Percentiles rank a stretch among this genome's conserved stretches.
Conservation (phyloP, 1,140 invertebrate genomes). For the Subanguina moxae region DNA sequence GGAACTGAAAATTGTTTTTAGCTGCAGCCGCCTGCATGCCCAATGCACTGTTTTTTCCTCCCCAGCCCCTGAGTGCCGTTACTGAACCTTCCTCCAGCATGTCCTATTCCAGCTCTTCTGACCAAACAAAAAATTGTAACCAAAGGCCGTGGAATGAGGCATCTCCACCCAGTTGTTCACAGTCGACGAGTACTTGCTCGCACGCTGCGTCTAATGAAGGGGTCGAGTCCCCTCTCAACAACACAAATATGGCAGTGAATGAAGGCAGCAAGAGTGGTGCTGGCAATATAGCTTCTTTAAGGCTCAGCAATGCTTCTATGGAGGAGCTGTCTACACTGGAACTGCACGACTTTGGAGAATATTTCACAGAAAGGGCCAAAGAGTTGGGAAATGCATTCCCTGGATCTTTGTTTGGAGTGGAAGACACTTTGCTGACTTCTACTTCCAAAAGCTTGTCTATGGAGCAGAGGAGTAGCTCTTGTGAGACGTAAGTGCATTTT, state of each 20-base stretch:
- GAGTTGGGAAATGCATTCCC: constrained; percentile 9
- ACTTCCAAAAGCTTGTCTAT: too few relatives aligned
- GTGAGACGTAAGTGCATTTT: too few relatives aligned
- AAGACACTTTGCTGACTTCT: too few relatives aligned
- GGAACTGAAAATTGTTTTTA: too few relatives aligned
- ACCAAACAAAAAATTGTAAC: not conserved
- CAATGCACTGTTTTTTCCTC: too few relatives aligned
- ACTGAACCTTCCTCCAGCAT: too few relatives aligned
- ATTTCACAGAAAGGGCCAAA: not conserved
- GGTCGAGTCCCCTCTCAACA: not conserved
- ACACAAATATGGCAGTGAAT: not conserved
- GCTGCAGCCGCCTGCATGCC: too few relatives aligned
- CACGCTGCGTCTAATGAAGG: constrained; percentile 4
- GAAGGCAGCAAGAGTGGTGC: too few relatives aligned
- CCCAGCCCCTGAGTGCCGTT: too few relatives aligned
- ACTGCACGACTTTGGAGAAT: constrained; percentile 31
- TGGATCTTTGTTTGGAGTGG: not conserved
- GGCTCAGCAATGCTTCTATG: not conserved
- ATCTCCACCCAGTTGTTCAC: not conserved
- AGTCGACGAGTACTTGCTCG: not conserved
- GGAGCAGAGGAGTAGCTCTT: too few relatives aligned
- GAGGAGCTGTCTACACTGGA: constrained; percentile 20
- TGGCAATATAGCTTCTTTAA: not conserved
- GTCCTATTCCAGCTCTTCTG: too few relatives aligned
- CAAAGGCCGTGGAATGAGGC: not conserved